Evolutionary conservation across 2,797 vertebrate genomes (phyloP).

Genomic region (Labeo calbasu): DNA sequence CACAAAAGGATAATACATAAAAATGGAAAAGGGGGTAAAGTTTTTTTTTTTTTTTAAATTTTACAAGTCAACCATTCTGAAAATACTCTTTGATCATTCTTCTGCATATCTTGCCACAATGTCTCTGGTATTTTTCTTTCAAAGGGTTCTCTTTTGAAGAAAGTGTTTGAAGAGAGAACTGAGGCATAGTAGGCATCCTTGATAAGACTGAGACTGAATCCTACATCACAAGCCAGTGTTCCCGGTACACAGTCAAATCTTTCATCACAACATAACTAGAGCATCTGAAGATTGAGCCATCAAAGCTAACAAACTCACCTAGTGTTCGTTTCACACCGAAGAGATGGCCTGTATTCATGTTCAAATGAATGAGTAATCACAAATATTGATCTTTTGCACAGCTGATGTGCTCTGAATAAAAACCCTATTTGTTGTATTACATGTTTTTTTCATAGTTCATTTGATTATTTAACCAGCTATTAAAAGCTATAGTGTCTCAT

Average conservation of each 20-base stretch:
- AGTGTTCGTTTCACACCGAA: neutral
- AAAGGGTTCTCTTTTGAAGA: conserved; percentile 52
- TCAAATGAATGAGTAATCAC: neutral
- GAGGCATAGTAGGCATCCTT: conserved; percentile 48
- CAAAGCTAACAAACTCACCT: conserved; percentile 31
- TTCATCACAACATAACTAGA: conserved; percentile 36
- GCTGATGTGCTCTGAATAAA: conserved; percentile 7
- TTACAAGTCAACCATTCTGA: conserved; percentile 19
- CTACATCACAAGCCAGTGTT: conserved; percentile 47
- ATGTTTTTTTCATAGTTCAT: neutral
- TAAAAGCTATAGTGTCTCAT: neutral
- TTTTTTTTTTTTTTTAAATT: conserved; percentile 1
- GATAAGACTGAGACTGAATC: conserved; percentile 49
- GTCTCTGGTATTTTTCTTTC: conserved; percentile 46
- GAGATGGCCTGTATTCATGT: conserved; percentile 16
- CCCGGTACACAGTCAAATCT: conserved; percentile 11
- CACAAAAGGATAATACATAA: conserved; percentile 12
- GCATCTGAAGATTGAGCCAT: conserved; percentile 50
- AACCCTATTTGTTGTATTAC: neutral
- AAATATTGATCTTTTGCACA: neutral
- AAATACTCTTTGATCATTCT: conserved; percentile 56
- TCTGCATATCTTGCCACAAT: conserved; percentile 41
- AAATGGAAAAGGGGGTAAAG: conserved; percentile 4
- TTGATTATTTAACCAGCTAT: neutral
- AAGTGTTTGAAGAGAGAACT: conserved; percentile 57